Base-by-base conservation (phyloP, 2,888 invertebrate genomes). In the Euzetes globulus region DNA sequence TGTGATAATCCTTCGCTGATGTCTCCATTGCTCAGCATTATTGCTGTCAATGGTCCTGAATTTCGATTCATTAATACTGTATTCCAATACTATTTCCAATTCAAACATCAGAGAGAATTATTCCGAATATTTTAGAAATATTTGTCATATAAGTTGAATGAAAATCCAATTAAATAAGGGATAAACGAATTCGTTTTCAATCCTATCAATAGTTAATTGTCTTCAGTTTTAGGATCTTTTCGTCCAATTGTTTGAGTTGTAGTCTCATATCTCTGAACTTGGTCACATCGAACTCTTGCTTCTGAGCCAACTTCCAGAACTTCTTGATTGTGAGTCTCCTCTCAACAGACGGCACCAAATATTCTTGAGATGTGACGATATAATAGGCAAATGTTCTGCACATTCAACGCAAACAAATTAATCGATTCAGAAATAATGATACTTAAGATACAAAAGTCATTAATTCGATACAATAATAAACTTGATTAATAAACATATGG, bases 301-400 rank as follows among this genome's bases (percentile, higher is more conserved):
- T 63, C 33, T 75, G 73, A 13, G 52, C 75, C 13, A 72, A 29
- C 60, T 72, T 72, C 75, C 72, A 76, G 33, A 76, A 74, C 13
- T 60, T 37, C 9, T 27, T 60, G 13, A 58, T 58, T 1, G 65
- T 47, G 45, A 76, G 60, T 45, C 76, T 33, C 27, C 60, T 27
- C 37, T 76, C 76, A 29, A 75, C 76, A n/a, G 29, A 25, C 0
- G 74, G 76, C 15, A 75, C 37, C 29, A 68, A 47, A 55, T 76
- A 76, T 25, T 76, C 76, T 19, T 76, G 75, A 1, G 74, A 74
- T n/a, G 76, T 76, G 9, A 76, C 52, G 9, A 74, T 74, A 50
- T 74, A 76, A 65, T 76, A 76, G 15, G 74, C 71, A 33, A 76
- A 76, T 22, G 76, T 60, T 25, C 74, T 76, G 68, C n/a, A n/a